Base-by-base conservation (phyloP, 2,797 vertebrate genomes). In the Sebastes oblongus region DNA sequence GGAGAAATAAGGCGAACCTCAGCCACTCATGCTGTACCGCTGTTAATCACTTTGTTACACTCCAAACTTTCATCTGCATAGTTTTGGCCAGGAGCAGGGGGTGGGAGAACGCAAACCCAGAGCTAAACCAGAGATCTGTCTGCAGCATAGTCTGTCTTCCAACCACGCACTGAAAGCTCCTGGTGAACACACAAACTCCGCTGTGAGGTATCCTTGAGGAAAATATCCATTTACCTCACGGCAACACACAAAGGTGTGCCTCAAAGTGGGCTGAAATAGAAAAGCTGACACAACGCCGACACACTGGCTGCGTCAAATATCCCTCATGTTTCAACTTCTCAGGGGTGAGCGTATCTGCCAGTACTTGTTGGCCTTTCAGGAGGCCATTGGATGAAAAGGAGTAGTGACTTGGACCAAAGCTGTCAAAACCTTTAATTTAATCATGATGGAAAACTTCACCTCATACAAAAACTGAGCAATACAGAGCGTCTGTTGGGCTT, bases 61-160 rank as follows among this genome's bases (percentile, higher is more conserved):
- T 89, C 70, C 72, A 54, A 90, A 92, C 92, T 91, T 92, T 92
- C 86, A 92, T 94, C 91, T 91, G 83, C 88, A 88, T 90, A 92
- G 77, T 91, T 95, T 88, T 92, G 90, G 87, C 92, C 81, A 70
- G 73, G 60, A 90, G 72, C 73, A 60, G 75, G 66, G 46, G 46
- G 64, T 24, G 14, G 59, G 85, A 75, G 70, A 50, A 66, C 66
- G 81, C 83, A 56, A 86, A 89, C 83, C 88, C 89, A 64, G 89
- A 91, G 90, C 86, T 91, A 90, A 94, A 94, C 89, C 93, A 94
- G 90, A 92, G 91, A 92, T 93, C 91, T 89, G 92, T 92, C 93
- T 95, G 87, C 87, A 90, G 86, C 65, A 8, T 74, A 87, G 86
- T 90, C 85, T 79, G 85, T 86, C 93, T 87, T 89, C 83, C 83